Evolutionary conservation across 2,113 vertebrate genomes (phyloP).

Genomic region (Oceanites oceanicus): DNA sequence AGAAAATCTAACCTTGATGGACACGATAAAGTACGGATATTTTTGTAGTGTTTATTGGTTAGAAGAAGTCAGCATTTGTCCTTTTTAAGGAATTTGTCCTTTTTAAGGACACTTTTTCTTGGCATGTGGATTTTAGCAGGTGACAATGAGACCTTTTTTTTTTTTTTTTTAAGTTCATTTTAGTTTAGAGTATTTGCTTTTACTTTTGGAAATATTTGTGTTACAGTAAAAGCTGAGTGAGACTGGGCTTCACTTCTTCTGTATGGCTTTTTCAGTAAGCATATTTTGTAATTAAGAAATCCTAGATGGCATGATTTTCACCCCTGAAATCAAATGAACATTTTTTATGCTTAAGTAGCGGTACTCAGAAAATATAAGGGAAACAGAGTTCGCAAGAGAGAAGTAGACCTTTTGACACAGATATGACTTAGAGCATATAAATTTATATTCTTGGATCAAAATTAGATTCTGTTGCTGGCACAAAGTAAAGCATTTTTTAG

Average conservation of each 20-base stretch:
- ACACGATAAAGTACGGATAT: neutral
- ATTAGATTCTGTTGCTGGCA: neutral
- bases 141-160: too few species aligned
- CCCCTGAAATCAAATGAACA: neutral
- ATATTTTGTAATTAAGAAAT: neutral
- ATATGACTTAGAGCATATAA: neutral
- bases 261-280: neutral
- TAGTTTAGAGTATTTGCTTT: neutral
- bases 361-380: neutral
- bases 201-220: neutral
- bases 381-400: neutral
- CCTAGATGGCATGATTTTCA: neutral
- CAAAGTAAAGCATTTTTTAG: neutral
- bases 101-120: neutral
- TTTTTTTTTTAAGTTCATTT: neutral
- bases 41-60: neutral
- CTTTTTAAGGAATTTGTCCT: neutral
- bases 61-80: neutral
- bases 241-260: neutral
- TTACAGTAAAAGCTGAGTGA: neutral
- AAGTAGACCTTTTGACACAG: neutral
- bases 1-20: neutral
- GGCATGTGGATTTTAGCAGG: neutral
- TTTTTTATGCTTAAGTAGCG: neutral
- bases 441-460: neutral